These are phyloP conservation scores for Phymastichus coffea DNA, from an alignment of 1,140 invertebrate species.

Conservation along the genomic window DNA sequence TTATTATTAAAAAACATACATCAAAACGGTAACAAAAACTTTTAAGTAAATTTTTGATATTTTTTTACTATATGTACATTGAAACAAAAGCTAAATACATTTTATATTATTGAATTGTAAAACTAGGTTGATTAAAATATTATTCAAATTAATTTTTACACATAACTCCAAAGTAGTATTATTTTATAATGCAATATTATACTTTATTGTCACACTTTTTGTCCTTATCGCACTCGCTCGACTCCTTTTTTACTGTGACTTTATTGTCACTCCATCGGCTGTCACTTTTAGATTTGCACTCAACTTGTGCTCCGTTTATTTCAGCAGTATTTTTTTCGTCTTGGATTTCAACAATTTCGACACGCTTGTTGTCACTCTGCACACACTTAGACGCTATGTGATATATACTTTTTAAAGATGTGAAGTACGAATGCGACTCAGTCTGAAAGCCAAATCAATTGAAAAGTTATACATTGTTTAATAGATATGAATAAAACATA, in stretches of 20 bases:
- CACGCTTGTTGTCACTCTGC: conserved; percentile 48
- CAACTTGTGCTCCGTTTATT: conserved; percentile 49
- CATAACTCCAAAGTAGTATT: conserved; percentile 4
- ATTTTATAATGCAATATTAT: conserved; percentile 11
- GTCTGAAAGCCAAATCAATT: conserved; percentile 33
- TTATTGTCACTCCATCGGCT: conserved; percentile 55
- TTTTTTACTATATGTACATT: too few relatives aligned
- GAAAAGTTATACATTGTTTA: too few relatives aligned
- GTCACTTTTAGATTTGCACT: conserved; percentile 51
- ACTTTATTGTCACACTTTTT: conserved; percentile 50
- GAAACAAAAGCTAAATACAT: too few relatives aligned
- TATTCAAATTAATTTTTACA: not conserved
- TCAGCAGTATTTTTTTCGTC: conserved; percentile 49
- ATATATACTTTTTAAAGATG: conserved; percentile 50
- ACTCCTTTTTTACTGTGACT: conserved; percentile 45
- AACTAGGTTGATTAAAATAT: not conserved
- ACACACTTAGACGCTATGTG: conserved; percentile 50
- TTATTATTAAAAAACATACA: too few relatives aligned
- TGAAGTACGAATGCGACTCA: conserved; percentile 50
- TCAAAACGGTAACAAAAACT: too few relatives aligned
- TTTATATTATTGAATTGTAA: too few relatives aligned
- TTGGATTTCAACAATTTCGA: conserved; percentile 54
- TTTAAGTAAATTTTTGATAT: too few relatives aligned
- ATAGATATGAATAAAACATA: not conserved
- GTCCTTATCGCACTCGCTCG: conserved; percentile 43